Evolutionary conservation across 2,888 invertebrate species (phyloP), one percentile per base, ranked within the genome.

Genomic region (Catocala nupta): DNA sequence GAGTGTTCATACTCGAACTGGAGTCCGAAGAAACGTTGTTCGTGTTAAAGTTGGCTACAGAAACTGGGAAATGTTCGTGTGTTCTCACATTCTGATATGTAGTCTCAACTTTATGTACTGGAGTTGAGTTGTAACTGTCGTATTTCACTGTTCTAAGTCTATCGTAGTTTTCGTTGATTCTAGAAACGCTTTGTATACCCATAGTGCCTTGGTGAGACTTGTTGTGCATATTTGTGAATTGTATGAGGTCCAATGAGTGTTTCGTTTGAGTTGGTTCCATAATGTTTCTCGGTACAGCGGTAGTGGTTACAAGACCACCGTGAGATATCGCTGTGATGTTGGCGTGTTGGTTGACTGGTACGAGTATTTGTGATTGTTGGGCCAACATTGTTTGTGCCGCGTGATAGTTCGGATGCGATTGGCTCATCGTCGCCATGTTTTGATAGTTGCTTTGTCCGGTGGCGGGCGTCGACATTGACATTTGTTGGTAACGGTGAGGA

Each of bases 1-100:
- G 90, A 0, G 96, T 96, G 66, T 96, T 96, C 69, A 95, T 95
- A 56, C 96, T 96, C 0, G 96, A 96, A 81, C 96, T 96, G 0
- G 97, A 96, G 75, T 97, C 97, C 0, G 96, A 96, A 54, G 95
- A 95, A 34, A 95, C 93, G 60, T 95, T 88, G 60, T 87, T 90
- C 1, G 89, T 78, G 63, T 86, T 90, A 66, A 88, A 91, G 54
- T 81, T 89, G 0, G 87, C 85, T 0, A 85, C 78, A 0, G 88
- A 78, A 0, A 88, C 86, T 0, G 89, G 89, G 39, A 87, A 88
- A 49, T 88, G 90, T 69, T 89, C 90, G 71, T 86, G 88, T 0
- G 81, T 72, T 12, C 89, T 76, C 0, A 88, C 87, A 59, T 91
- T 92, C 57, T 92, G 93, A 65, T 92, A 91, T 6, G 90, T 90